Base-by-base conservation (phyloP, 37 sponge, comb jelly and placozoan genomes). In the Cliona cf. orientalis region DNA sequence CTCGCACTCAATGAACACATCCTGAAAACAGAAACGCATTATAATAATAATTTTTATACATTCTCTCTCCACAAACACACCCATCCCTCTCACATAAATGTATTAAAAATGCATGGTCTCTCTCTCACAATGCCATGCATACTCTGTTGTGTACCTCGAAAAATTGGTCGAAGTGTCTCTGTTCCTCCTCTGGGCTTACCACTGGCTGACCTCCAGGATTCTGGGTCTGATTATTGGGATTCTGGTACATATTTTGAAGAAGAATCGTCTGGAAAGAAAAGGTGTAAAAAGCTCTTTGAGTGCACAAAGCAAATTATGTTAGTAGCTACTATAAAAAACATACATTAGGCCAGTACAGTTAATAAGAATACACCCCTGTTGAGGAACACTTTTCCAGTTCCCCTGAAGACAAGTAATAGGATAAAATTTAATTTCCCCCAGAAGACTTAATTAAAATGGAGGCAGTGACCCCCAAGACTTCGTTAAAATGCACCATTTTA, bases 1-100 rank as follows among this genome's bases (percentile, higher is more conserved):
- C 41, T 98, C 97, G 42, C 91, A 69, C 73, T 98, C 99, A 28
- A 96, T 76, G 69, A 98, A 98, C 36, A 98, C 91, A 82, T 98
- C 99, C 88, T 95, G 45, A 2, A 33, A 42, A 23, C 5, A 66
- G 1, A 36, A 42, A 59, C 21, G 4, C 33, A 72, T 25, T 23
- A 23, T 6, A 36, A 36, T 67, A 35, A 35, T 9, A 49, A 49
- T n/a, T n/a, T n/a, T n/a, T n/a, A n/a, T n/a, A n/a, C n/a, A n/a
- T n/a, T n/a, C 63, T n/a, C 26, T 23, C 25, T 31, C 19, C 25
- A 61, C 26, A 19, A n/a, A 61, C 63, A 61, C 19, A 19, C 11
- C 11, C 55, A 19, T 49, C 55, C 55, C 11, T 19, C 17, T 49
- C 11, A 49, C 17, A 17, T 49, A 19, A 17, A 19, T 11, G 17